Evolutionary conservation across 1,140 invertebrate species (phyloP).

Genomic region (Nephotettix cincticeps): DNA sequence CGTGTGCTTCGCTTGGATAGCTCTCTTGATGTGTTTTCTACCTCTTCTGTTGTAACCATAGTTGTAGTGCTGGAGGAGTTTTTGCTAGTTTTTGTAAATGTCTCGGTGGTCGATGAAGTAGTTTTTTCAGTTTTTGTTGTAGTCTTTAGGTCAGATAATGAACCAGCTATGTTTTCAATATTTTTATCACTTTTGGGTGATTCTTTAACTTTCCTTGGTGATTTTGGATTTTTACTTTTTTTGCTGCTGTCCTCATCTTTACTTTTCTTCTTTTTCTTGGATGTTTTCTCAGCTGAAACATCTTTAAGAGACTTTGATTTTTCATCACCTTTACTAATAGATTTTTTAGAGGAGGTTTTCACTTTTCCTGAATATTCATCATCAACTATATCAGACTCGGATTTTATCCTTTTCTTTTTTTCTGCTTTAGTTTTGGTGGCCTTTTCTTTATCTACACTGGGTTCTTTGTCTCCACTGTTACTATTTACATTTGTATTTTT

Average conservation of each 20-base stretch:
- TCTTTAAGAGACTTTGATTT: neutral
- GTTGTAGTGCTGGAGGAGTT: too few relatives aligned
- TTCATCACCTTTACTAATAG: neutral
- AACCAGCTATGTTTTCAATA: neutral
- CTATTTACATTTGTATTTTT: neutral
- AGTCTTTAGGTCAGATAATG: neutral
- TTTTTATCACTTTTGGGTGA: neutral
- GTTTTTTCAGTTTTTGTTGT: neutral
- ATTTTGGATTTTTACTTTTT: neutral
- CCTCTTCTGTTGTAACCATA: neutral
- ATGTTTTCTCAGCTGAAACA: neutral
- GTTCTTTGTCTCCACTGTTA: neutral
- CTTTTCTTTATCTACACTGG: neutral
- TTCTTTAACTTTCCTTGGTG: neutral
- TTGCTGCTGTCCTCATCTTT: neutral
- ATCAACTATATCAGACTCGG: neutral
- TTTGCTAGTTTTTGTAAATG: too few relatives aligned
- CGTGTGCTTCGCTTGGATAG: neutral
- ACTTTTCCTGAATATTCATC: neutral
- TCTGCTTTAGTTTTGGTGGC: neutral
- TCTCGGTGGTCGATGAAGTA: neutral
- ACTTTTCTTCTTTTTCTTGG: constrained; percentile 11
- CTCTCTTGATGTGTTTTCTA: neutral
- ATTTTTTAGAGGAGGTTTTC: too few relatives aligned
- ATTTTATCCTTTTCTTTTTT: constrained; percentile 4